Conservation (phyloP, 2,888 invertebrate genomes). For the Pristionchus fissidentatus region DNA sequence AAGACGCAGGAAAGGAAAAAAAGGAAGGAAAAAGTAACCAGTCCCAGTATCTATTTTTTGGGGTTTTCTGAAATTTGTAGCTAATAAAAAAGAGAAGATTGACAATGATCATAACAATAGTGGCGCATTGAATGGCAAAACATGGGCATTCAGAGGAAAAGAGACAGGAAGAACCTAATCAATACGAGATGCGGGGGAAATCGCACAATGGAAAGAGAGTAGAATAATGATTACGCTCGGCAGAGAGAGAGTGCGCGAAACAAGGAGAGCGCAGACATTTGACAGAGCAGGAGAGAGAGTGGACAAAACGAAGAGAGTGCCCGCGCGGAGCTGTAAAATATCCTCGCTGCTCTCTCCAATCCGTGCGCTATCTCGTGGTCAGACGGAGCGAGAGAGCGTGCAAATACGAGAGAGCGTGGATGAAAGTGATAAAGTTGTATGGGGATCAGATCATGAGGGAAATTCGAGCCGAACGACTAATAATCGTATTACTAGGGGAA, state of each 20-base stretch:
- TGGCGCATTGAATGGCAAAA: too few species aligned
- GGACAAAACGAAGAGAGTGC: background rate
- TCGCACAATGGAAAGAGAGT: background rate
- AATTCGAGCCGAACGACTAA: background rate
- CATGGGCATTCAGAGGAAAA: too few species aligned
- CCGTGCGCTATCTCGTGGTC: background rate
- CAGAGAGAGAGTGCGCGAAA: background rate
- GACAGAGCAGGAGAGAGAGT: background rate
- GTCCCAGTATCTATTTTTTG: too few species aligned
- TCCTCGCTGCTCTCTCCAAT: background rate
- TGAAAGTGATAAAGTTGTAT: background rate
- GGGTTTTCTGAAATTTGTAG: background rate
- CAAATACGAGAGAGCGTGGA: background rate
- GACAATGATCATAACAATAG: too few species aligned
- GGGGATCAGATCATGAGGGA: too few species aligned
- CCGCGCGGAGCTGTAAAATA: constrained; percentile 25
- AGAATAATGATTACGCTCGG: background rate
- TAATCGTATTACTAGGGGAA: background rate
- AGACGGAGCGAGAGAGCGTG: constrained; percentile 1
- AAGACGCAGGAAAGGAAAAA: background rate
- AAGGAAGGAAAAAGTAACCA: too few species aligned
- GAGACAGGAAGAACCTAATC: constrained; percentile 22
- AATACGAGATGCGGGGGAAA: background rate
- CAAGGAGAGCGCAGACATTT: background rate
- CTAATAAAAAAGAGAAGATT: background rate